phyloP scores from a whole-genome alignment of 2,113 vertebrate species.

The Vulpes lagopus region DNA sequence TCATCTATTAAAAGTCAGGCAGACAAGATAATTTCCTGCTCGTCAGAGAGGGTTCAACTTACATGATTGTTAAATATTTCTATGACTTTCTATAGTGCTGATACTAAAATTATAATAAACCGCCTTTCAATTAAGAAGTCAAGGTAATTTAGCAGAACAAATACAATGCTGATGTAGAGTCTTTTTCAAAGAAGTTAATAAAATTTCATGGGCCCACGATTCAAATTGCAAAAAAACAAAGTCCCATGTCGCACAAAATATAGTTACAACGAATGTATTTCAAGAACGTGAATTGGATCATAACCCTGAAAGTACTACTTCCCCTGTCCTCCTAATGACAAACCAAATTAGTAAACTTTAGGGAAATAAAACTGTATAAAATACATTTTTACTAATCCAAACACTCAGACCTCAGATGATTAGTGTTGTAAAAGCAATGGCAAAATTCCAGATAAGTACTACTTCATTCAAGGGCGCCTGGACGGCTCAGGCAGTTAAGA shows the following conservation, averaged over 20 bases:
- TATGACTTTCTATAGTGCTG: conserved; percentile 76
- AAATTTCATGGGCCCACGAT: conserved; percentile 60
- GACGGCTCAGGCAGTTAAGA: background rate
- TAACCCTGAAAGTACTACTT: background rate
- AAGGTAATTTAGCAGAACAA: conserved; percentile 80
- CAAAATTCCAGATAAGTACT: conserved; percentile 18
- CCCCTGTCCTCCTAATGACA: background rate
- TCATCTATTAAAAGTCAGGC: conserved; percentile 72
- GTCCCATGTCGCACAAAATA: conserved; percentile 47
- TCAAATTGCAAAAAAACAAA: conserved; percentile 68
- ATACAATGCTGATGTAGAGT: conserved; percentile 67
- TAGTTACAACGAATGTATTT: conserved; percentile 23
- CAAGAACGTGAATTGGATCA: conserved; percentile 25
- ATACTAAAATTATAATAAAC: conserved; percentile 84
- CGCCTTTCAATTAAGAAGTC: conserved; percentile 86
- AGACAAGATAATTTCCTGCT: conserved; percentile 83
- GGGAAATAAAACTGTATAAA: conserved; percentile 15
- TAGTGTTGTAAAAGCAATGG: conserved; percentile 37
- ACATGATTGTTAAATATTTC: conserved; percentile 79
- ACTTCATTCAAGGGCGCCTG: background rate
- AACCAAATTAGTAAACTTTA: conserved; percentile 58
- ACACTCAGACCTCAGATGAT: background rate
- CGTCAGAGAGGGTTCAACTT: conserved; percentile 73
- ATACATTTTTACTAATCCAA: conserved; percentile 56
- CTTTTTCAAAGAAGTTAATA: conserved; percentile 73